phyloP scores from a whole-genome alignment of 2,888 invertebrate species.

The Lithophane socia region DNA sequence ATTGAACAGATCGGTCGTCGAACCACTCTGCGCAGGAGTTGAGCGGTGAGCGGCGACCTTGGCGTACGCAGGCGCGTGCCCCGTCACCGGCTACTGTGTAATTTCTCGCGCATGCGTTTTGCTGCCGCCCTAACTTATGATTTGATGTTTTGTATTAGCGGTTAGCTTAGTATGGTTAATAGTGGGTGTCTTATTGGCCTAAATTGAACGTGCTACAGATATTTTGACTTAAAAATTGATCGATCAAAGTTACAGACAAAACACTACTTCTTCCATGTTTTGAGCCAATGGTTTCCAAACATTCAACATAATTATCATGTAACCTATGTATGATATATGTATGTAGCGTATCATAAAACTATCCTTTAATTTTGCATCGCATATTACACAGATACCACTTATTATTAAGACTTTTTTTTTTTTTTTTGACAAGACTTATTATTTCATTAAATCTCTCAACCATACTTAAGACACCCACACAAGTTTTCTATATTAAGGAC shows the following conservation, averaged over 20 bases:
- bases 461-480: conserved; percentile 36
- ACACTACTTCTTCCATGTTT: background rate
- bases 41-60: conserved; percentile 82
- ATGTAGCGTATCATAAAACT: background rate
- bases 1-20: conserved; percentile 79
- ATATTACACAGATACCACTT: conserved; percentile 29
- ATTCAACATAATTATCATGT: no score
- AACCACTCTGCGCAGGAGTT: conserved; percentile 74
- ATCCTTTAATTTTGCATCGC: background rate
- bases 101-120: conserved; percentile 71
- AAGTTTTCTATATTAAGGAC: conserved; percentile 59
- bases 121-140: conserved; percentile 61
- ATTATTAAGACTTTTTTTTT: no score
- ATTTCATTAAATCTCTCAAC: conserved; percentile 36
- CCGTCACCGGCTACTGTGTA: conserved; percentile 76
- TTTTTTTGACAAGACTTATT: conserved; percentile 18
- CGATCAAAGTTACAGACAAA: background rate
- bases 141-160: conserved; percentile 51
- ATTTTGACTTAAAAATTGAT: background rate
- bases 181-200: background rate
- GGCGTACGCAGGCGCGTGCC: conserved; percentile 72
- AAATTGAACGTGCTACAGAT: background rate
- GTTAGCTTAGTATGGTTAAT: conserved; percentile 27
- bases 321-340: no score
- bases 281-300: no score